A percentile compares a stretch with the other conserved stretches of the same genome.
phyloP scores from a whole-genome alignment of 2,113 vertebrate genomes.

The Leucoraja erinaceus region DNA sequence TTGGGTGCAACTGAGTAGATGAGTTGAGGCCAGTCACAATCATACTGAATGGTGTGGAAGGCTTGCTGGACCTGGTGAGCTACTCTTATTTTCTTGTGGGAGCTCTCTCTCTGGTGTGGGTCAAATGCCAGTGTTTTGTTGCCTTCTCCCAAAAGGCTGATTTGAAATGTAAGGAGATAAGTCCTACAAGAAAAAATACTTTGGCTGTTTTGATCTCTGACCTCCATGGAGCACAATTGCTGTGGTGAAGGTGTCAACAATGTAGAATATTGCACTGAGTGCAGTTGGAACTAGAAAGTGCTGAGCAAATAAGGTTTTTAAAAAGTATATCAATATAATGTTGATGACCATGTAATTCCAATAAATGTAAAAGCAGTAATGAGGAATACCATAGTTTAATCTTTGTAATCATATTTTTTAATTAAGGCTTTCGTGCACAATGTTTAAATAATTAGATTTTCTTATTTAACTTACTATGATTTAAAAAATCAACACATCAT shows the following conservation, averaged over 20 bases:
- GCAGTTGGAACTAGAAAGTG: background rate
- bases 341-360: background rate
- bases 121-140: background rate
- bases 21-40: too few species aligned
- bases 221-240: background rate
- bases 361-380: background rate
- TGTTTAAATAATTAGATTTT: conserved; percentile 4
- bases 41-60: too few species aligned
- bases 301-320: background rate
- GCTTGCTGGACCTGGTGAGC: too few species aligned
- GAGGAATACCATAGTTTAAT: background rate
- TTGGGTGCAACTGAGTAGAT: too few species aligned
- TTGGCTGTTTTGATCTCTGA: background rate
- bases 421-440: background rate
- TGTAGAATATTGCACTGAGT: background rate
- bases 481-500: background rate
- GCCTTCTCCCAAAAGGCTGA: background rate
- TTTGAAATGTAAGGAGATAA: background rate
- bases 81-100: too few species aligned
- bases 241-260: background rate
- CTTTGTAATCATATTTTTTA: background rate
- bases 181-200: background rate
- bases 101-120: background rate
- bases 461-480: background rate
- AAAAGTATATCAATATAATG: background rate